Percentiles rank a stretch among this genome's conserved stretches.
These are phyloP conservation scores for Gallinago stenura DNA, from an alignment of 2,797 vertebrate genomes.

Conservation along the genomic window DNA sequence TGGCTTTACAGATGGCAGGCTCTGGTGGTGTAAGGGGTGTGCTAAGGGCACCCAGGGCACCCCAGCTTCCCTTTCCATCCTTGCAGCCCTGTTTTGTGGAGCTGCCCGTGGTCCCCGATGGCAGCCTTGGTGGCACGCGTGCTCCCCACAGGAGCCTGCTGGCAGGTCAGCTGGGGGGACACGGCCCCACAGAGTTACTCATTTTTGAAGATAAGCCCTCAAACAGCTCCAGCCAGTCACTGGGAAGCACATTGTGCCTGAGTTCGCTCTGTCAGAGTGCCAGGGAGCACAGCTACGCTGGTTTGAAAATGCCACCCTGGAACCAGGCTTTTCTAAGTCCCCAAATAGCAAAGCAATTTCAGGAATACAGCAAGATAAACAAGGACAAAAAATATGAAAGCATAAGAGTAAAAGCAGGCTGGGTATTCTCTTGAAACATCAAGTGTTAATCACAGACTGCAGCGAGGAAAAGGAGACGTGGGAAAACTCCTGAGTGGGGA, in stretches of 20 bases:
- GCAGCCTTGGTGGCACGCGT: not conserved
- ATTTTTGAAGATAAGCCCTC: not conserved
- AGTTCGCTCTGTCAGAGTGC: not conserved
- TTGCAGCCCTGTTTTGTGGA: not conserved
- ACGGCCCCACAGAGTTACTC: not conserved
- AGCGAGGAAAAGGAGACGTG: not conserved
- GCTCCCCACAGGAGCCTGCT: not conserved
- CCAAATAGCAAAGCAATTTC: slow-evolving; percentile 62
- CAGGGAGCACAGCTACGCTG: slow-evolving; percentile 1
- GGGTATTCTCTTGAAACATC: slow-evolving; percentile 38
- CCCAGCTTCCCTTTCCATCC: not conserved
- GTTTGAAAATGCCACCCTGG: slow-evolving; percentile 29
- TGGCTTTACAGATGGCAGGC: not conserved
- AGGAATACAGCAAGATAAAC: slow-evolving; percentile 37
- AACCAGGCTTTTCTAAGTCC: slow-evolving; percentile 23
- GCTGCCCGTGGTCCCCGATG: not conserved
- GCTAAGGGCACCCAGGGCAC: not conserved
- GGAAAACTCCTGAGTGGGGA: slow-evolving; percentile 38
- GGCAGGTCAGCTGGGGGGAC: not conserved
- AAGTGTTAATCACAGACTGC: slow-evolving; percentile 53
- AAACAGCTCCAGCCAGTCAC: not conserved
- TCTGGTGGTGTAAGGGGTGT: not conserved
- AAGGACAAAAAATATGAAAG: slow-evolving; percentile 47
- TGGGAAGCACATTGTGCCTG: not conserved
- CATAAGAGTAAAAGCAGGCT: slow-evolving; percentile 21